Evolutionary conservation across 2,113 vertebrate genomes (phyloP), one percentile per base, ranked within the genome.

Genomic region (Dendrocopos noguchii): DNA sequence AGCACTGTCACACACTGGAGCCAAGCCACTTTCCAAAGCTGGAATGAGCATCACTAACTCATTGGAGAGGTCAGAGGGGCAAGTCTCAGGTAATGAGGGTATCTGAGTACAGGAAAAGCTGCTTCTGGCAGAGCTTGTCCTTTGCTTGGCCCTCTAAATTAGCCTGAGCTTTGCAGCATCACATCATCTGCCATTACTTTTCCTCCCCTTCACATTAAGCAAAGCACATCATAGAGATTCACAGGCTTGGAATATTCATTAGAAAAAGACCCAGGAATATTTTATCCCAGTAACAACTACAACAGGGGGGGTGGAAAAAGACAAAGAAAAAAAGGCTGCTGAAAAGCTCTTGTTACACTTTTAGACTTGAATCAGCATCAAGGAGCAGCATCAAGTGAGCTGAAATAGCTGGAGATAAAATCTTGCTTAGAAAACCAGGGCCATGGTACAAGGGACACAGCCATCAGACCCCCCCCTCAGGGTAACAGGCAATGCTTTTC

Each of bases 111-210:
- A 1, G 31, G 61, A 50, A 88, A 78, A 86, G 25, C n/a, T 55
- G 15, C 22, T 36, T 50, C 63, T 87, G 36, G 28, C 36, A 84
- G 52, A 91, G 22, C 10, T 28, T 13, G 12, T n/a, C 22, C 71
- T 39, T 46, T 60, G 21, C 7, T 66, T 50, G 24, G 6, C 42
- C 70, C 5, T 4, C 42, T 94, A 36, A 87, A 84, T 81, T 36
- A 82, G 68, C 64, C 25, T 36, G 57, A 84, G 61, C 24, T 81
- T 88, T 92, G 68, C 31, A 71, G 33, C 53, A 47, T 67, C 77
- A n/a, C 0, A 0, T 74, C 1, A 3, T 34, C 34, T 66, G 46
- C 18, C 66, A 31, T 15, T 83, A n/a, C 28, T 67, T 71, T 53
- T 20, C 36, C 34, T 84, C 52, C 25, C 47, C 44, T 72, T 60